Percentiles rank a stretch among this genome's conserved stretches.
These are phyloP conservation scores for Sminthurides aquaticus DNA, from an alignment of 2,888 invertebrate genomes.

Conservation along the genomic window DNA sequence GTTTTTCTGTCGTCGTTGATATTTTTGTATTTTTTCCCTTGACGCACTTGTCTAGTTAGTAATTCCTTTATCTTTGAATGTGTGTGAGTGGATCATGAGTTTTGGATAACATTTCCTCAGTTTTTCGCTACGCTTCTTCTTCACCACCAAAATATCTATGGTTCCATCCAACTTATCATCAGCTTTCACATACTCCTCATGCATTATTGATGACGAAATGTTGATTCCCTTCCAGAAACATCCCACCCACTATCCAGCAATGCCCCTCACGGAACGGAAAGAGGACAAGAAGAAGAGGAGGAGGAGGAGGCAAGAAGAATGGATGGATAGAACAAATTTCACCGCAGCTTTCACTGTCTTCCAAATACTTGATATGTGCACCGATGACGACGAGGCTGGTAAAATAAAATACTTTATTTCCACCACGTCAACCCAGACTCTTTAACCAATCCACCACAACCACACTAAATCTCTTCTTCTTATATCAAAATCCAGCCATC, in stretches of 20 bases:
- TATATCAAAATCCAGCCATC: not conserved
- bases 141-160: not conserved
- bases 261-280: not conserved
- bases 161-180: not conserved
- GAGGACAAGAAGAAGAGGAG: not conserved
- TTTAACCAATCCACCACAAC: too few species aligned
- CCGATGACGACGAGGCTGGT: not conserved
- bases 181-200: slow-evolving; percentile 13
- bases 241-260: not conserved
- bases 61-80: too few species aligned
- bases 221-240: slow-evolving; percentile 6
- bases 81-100: too few species aligned
- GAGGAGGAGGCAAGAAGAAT: not conserved
- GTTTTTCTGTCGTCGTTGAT: not conserved
- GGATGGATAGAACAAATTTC: not conserved
- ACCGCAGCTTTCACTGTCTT: not conserved
- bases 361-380: not conserved
- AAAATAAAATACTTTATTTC: not conserved
- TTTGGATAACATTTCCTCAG: too few species aligned
- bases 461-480: not conserved
- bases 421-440: too few species aligned
- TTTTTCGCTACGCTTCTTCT: too few species aligned
- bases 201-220: slow-evolving; percentile 22
- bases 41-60: too few species aligned
- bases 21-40: too few species aligned